Evolutionary conservation across 2,113 vertebrate species (phyloP), one percentile per base, ranked within the genome.

Genomic region (Carassius gibelio): DNA sequence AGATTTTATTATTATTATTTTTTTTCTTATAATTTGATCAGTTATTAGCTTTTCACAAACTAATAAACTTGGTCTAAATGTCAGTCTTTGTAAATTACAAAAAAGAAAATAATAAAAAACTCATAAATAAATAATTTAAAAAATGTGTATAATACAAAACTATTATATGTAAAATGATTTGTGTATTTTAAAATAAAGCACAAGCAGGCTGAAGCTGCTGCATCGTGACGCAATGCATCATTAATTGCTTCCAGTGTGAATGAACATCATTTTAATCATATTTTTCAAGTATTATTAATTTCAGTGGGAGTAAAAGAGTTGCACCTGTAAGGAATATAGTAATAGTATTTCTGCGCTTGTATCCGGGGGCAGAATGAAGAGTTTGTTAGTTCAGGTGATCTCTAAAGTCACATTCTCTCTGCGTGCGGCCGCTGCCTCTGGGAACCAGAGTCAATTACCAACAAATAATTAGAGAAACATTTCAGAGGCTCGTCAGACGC

Each of bases 391-490:
- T 21, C 19, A 1, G 34, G 15, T 8, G 68, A 38, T 38, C 34
- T 21, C 68, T 38, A n/a, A 42, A n/a, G 68, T 42, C 36, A 42
- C 69, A n/a, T 42, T 34, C 23, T 52, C 75, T 75, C 72, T 59
- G 55, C 17, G 55, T 19, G 17, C 6, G 17, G 55, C 55, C n/a
- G 14, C 23, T 0, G 74, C 74, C 7, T 77, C 52, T 13, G 23
- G 75, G 52, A 36, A 77, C 55, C 17, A 59, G 30, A 78, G 48
- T 59, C 75, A 78, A 78, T 78, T 59, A 78, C 30, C 19, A 59
- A 38, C 52, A 38, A 59, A 77, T 59, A 78, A 78, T 78, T 78
- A 78, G 52, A 78, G 50, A 21, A 59, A 34, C 17, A 36, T 59
- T 59, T 42, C 36, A 71, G 17, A 5, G 68, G 68, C 68, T 71